Evolutionary conservation across 2,888 invertebrate species (phyloP).

Genomic region (Drosophila anomalata): DNA sequence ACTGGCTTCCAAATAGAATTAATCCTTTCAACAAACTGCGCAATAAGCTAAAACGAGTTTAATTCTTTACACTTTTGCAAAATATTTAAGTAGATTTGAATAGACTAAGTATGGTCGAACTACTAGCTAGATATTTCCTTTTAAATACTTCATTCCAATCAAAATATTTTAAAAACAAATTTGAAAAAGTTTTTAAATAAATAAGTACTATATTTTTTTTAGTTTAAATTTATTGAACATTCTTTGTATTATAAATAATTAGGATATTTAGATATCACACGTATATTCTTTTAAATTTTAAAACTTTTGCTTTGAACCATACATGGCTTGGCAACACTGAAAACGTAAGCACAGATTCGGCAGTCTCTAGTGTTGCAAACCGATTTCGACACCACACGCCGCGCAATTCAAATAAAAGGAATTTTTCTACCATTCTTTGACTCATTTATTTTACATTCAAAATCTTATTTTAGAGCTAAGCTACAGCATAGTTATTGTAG

Average conservation of each 20-base stretch:
- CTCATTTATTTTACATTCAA: slow-evolving; percentile 70
- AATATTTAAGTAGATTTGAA: too few species aligned
- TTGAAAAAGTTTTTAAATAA: too few species aligned
- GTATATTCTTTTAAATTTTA: too few species aligned
- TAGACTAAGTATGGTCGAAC: neutral
- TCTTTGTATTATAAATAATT: too few species aligned
- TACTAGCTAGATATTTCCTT: neutral
- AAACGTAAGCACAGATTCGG: neutral
- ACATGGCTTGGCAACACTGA: neutral
- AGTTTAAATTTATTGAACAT: too few species aligned
- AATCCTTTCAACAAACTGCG: neutral
- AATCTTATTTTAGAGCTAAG: slow-evolving; percentile 72
- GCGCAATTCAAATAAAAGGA: slow-evolving; percentile 11
- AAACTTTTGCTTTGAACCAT: too few species aligned
- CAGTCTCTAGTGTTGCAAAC: neutral
- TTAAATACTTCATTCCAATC: too few species aligned
- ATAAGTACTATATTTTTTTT: too few species aligned
- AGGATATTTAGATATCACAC: too few species aligned
- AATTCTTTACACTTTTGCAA: neutral
- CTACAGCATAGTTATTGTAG: slow-evolving; percentile 68
- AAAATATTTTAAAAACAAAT: too few species aligned
- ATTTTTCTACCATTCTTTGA: slow-evolving; percentile 52
- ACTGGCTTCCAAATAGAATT: neutral
- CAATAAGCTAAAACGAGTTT: neutral
- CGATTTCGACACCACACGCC: neutral